These are phyloP conservation scores for Coleophora deauratella DNA, from an alignment of 2,888 invertebrate genomes.

Conservation along the genomic window DNA sequence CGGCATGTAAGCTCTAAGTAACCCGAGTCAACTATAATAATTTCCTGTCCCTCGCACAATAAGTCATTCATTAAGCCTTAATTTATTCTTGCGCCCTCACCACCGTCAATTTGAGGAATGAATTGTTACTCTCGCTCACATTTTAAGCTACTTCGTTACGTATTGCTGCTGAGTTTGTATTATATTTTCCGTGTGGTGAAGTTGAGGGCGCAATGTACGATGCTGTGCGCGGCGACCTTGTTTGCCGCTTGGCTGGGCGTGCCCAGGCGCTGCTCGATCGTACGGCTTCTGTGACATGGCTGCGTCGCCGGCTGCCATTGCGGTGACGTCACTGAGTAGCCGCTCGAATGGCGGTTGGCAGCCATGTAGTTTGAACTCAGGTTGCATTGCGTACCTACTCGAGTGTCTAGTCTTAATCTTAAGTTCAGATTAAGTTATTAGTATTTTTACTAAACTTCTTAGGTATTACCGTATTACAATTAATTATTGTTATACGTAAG, in stretches of 20 bases:
- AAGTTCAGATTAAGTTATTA: no score
- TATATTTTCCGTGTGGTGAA: constrained; percentile 21
- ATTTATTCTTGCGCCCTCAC: constrained; percentile 66
- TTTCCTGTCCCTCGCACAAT: constrained; percentile 67
- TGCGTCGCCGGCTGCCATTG: constrained; percentile 32
- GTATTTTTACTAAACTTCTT: no score
- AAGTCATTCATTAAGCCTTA: constrained; percentile 72
- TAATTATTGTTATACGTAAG: no score
- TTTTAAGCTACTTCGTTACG: constrained; percentile 19
- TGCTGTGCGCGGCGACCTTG: constrained; percentile 31
- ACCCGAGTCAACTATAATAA: constrained; percentile 59
- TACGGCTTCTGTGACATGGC: constrained; percentile 63
- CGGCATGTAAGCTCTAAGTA: constrained; percentile 31
- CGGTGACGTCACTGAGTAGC: constrained; percentile 58
- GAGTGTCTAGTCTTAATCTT: no score
- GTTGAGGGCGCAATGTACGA: constrained; percentile 43
- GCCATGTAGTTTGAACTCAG: neutral
- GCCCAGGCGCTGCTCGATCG: constrained; percentile 28
- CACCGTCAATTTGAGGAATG: constrained; percentile 34
- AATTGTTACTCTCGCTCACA: constrained; percentile 20
- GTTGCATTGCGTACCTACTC: neutral
- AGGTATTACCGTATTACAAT: no score
- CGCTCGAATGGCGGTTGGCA: constrained; percentile 41
- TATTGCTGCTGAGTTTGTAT: constrained; percentile 26
- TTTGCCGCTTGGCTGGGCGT: constrained; percentile 29